Base-by-base conservation (phyloP, 2,113 vertebrate species). In the Anarrhichthys ocellatus region DNA sequence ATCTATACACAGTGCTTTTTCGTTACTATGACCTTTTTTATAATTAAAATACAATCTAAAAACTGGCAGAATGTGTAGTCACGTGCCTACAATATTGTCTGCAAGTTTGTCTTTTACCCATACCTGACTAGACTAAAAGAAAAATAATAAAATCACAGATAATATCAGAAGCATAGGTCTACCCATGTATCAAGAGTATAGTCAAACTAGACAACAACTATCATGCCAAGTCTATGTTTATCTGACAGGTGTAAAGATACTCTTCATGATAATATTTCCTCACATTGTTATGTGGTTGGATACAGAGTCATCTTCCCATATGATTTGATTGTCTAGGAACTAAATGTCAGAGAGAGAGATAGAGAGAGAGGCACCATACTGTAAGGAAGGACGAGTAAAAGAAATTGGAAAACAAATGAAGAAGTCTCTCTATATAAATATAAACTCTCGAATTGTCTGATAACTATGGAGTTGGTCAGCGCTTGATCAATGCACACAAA, bases 291-390 rank as follows among this genome's bases (percentile, higher is more conserved):
- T 52, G 73, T 83, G 34, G 77, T 61, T 76, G 73, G 70, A 83
- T 81, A 84, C 78, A 70, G 70, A 83, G 75, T 83, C 87, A 64
- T 80, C 36, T 72, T 91, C n/a, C 48, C 34, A 40, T 80, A 65
- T 85, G 76, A 65, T 87, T 89, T 92, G 93, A 95, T 95, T 95
- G 94, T 95, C 95, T 94, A 91, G 50, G 83, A 94, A 90, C 86
- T 88, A 88, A 92, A 94, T 87, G 70, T 82, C 75, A 85, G 64
- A 87, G 91, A 94, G 92, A 81, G 83, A 76, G 64, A 88, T 80
- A 83, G 64, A 88, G 82, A 83, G 50, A 90, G 92, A 95, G 93
- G 91, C 94, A 95, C 91, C 88, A 89, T 85, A 94, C 89, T 88
- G 83, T 82, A 91, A 92, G 76, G 90, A 81, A 76, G 70, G 80